Conservation (phyloP, 1,140 invertebrate species). For the Sinonovacula constricta region DNA sequence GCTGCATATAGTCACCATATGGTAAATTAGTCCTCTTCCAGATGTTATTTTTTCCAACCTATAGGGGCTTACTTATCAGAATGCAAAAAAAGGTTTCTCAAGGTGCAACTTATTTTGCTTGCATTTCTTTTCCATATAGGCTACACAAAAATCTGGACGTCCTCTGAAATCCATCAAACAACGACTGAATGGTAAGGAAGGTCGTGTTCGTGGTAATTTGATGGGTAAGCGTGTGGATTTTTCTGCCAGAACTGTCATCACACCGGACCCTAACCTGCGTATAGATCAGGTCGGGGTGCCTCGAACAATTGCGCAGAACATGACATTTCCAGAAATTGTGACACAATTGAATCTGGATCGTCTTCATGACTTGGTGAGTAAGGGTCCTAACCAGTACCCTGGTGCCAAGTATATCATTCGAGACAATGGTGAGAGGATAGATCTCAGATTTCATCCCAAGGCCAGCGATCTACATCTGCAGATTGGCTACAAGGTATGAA, state of each 20-base stretch:
- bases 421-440: slow-evolving; percentile 99
- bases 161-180: slow-evolving; percentile 98
- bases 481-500: slow-evolving; percentile 96
- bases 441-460: slow-evolving; percentile 98
- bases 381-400: slow-evolving; percentile 99
- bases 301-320: slow-evolving; percentile 98
- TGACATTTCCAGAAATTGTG: slow-evolving; percentile 99
- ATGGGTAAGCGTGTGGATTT: slow-evolving; percentile 99
- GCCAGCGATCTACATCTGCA: slow-evolving; percentile 98
- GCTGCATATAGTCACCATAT: too few relatives aligned
- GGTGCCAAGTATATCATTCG: slow-evolving; percentile 99
- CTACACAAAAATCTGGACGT: slow-evolving; percentile 99
- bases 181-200: slow-evolving; percentile 92
- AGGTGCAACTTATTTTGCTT: too few relatives aligned
- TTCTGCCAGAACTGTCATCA: slow-evolving; percentile 99
- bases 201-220: slow-evolving; percentile 97
- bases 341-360: slow-evolving; percentile 99
- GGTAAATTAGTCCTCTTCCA: too few relatives aligned
- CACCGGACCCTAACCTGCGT: slow-evolving; percentile 98
- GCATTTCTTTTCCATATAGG: slow-evolving; percentile 77
- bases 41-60: too few relatives aligned
- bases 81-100: too few relatives aligned
- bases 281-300: slow-evolving; percentile 99
- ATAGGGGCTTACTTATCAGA: too few relatives aligned
- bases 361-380: slow-evolving; percentile 96